These are phyloP conservation scores for Montipora cactus DNA, from an alignment of 64 coral and sea anemone species.

Conservation along the genomic window DNA sequence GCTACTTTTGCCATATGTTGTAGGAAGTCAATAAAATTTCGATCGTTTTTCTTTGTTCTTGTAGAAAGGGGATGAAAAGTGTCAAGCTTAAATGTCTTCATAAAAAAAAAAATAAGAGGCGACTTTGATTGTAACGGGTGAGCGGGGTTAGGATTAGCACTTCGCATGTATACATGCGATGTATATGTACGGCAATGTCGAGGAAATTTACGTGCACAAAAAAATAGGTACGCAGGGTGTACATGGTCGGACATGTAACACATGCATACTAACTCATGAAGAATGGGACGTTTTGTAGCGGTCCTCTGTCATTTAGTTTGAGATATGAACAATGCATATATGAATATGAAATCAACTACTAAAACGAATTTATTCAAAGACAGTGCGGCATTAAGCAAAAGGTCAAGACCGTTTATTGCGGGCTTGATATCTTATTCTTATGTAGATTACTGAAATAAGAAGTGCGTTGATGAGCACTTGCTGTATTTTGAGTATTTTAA, in stretches of 20 bases:
- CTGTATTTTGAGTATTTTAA: constrained; percentile 11
- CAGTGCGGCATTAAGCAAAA: constrained; percentile 5
- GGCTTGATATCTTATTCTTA: constrained; percentile 5
- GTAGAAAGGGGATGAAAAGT: too few species aligned
- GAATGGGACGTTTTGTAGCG: neutral
- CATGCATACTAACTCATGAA: neutral
- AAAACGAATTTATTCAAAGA: constrained; percentile 21
- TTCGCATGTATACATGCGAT: too few species aligned
- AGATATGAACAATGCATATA: neutral
- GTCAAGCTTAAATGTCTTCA: too few species aligned
- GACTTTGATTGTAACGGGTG: too few species aligned
- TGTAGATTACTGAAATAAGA: neutral
- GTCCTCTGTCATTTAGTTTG: constrained; percentile 3
- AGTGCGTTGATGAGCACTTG: neutral
- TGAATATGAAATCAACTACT: constrained; percentile 3
- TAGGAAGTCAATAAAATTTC: too few species aligned
- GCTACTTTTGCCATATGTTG: too few species aligned
- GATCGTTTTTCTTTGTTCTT: too few species aligned
- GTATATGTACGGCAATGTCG: too few species aligned
- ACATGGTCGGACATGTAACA: constrained; percentile 10
- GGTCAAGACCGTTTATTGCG: neutral
- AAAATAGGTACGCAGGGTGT: too few species aligned
- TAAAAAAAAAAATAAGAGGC: too few species aligned
- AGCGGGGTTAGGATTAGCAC: too few species aligned
- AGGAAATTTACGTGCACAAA: too few species aligned